phyloP scores from a whole-genome alignment of 2,113 vertebrate genomes.

The Cettia cetti region DNA sequence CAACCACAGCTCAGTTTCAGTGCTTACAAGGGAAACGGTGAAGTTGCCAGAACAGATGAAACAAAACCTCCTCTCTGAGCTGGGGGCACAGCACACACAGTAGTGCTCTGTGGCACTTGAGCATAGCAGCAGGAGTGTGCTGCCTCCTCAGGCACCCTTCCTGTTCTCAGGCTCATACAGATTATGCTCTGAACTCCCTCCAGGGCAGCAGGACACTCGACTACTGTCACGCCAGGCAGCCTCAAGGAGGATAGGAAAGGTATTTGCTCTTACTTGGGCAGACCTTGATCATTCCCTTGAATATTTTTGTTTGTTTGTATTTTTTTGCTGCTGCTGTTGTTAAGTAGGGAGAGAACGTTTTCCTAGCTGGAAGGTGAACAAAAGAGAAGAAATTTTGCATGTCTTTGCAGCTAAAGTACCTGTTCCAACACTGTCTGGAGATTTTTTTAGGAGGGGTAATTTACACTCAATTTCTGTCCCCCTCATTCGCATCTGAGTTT shows the following conservation, averaged over 20 bases:
- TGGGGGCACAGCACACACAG: background rate
- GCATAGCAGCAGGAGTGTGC: background rate
- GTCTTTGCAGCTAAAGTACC: background rate
- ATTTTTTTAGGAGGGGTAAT: background rate
- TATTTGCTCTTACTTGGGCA: background rate
- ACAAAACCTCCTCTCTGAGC: constrained; percentile 22
- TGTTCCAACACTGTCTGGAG: background rate
- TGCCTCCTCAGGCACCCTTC: constrained; percentile 1
- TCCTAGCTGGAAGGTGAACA: background rate
- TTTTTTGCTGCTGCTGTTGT: background rate
- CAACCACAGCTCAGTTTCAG: background rate
- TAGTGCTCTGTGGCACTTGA: background rate
- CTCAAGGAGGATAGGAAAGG: constrained; percentile 8
- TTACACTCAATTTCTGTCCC: background rate
- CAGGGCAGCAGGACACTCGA: constrained; percentile 13
- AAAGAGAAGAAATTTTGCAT: background rate
- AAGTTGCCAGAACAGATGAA: constrained; percentile 36
- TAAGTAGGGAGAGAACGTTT: background rate
- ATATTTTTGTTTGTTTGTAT: background rate
- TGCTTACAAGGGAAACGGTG: background rate
- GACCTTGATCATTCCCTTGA: background rate
- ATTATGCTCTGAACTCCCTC: constrained; percentile 21
- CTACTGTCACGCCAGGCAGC: constrained; percentile 35
- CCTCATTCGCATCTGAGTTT: background rate
- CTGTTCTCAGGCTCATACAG: constrained; percentile 8